Evolutionary conservation across 2,797 vertebrate species (phyloP), one percentile per base, ranked within the genome.

Genomic region (Varecia variegata): DNA sequence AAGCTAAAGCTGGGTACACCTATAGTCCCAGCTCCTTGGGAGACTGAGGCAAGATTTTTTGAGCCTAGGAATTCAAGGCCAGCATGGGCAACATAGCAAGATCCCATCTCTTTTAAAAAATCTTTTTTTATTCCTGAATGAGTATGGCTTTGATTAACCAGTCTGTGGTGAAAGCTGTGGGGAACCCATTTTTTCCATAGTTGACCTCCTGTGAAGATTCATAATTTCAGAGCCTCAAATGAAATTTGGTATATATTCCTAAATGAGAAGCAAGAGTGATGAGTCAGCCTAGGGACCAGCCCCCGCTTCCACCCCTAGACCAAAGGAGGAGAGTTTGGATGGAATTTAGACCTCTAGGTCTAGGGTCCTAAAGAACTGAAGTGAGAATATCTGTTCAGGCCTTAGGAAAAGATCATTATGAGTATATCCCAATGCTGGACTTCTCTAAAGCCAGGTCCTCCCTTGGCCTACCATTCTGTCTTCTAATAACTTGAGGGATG

Each of bases 61-160:
- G 43, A 74, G 17, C 30, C 32, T 18, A 3, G 58, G 58, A 74
- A 18, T 74, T 74, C 17, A 4, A 74, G 17, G 27, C 70, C 43
- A 45, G 43, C 15, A 23, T 45, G 43, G 27, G 40, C 70, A 73
- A 73, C 40, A 43, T 71, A 71, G 54, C 20, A 71, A 35, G 65
- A 68, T 73, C 30, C 43, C 17, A 32, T 47, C 30, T 47, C 30
- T 93, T 82, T 47, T 13, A 68, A 96, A 91, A 76, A 20, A 65
- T 32, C 45, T 25, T n/a, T 50, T 62, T 86, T 40, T 27, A 3
- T 17, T 15, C 20, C 73, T 94, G 56, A 77, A 71, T 67, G 7
- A 54, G 23, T 89, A 74, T 82, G 25, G 14, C 77, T 94, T 94
- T 77, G 32, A 77, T 91, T 91, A 94, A 60, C 83, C 62, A 81